Evolutionary conservation across 2,113 vertebrate species (phyloP), one percentile per base, ranked within the genome.

Genomic region (Benitochromis conjunctus): DNA sequence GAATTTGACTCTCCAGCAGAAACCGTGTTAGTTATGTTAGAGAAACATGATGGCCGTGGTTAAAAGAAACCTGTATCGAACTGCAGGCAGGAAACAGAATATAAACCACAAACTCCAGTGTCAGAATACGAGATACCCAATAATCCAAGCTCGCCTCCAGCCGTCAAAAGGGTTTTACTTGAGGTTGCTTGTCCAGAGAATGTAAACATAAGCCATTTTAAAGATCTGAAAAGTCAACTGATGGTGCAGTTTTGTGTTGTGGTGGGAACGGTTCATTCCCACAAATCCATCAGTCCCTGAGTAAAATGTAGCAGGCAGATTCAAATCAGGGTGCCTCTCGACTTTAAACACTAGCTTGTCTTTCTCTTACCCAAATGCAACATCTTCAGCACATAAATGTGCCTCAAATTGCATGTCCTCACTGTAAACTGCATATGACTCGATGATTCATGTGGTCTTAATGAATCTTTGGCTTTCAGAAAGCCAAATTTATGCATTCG

Each of bases 221-320:
- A 78, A 48, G 18, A 12, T 21, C 38, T 34, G 9, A 79, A 79
- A 3, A 34, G 81, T 51, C 31, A 62, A 34, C 2, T 79, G 21
- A 54, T 31, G 46, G 4, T 64, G 9, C 26, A 21, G 36, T 9
- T 24, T 26, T 81, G 41, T 43, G 29, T 62, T 10, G 51, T 29
- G 8, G 3, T n/a, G n/a, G 21, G 48, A 38, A 7, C 2, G 11
- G 64, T 21, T 56, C 69, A 51, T 64, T 34, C 26, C 41, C 10
- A 29, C 8, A 66, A 36, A 21, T 18, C 56, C 24, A 13, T 53
- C 10, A 21, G 79, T 90, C 85, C 89, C 89, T 93, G 92, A 92
- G 88, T 76, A 64, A 62, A 81, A 82, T 24, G 12, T 36, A 64
- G 53, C 26, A 10, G 41, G 53, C 31, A 14, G 13, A 56, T 6